These are phyloP conservation scores for Cyclophora albipunctata DNA, from an alignment of 2,888 invertebrate species.

Conservation along the genomic window DNA sequence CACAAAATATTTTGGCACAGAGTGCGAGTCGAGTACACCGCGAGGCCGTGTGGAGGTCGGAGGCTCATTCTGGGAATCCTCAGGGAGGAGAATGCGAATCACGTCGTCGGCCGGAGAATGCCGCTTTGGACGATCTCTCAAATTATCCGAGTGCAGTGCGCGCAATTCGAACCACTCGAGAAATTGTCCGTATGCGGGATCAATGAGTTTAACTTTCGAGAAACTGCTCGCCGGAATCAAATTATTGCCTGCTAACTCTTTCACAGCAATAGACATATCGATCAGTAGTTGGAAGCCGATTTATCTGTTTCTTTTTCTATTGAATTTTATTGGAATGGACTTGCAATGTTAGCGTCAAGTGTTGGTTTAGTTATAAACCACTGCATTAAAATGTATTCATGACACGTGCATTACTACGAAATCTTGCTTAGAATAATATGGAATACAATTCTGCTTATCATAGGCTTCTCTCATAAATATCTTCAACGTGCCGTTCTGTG, in stretches of 20 bases:
- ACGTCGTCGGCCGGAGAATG: slow-evolving; percentile 39
- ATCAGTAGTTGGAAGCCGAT: too few relatives aligned
- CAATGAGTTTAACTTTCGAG: slow-evolving; percentile 4
- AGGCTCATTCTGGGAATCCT: slow-evolving; percentile 29
- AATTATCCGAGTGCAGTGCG: slow-evolving; percentile 34
- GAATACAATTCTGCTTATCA: too few relatives aligned
- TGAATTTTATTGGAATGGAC: too few relatives aligned
- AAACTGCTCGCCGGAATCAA: neutral
- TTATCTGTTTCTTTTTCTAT: too few relatives aligned
- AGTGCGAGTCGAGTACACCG: slow-evolving; percentile 21
- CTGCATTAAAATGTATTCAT: too few relatives aligned
- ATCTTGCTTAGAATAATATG: too few relatives aligned
- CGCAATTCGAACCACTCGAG: slow-evolving; percentile 28
- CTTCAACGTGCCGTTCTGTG: too few relatives aligned
- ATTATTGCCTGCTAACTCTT: neutral
- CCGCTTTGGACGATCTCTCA: slow-evolving; percentile 35
- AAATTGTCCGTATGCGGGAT: slow-evolving; percentile 20
- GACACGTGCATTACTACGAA: too few relatives aligned
- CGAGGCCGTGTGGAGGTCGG: slow-evolving; percentile 24
- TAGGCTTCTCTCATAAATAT: too few relatives aligned
- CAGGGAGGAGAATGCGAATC: slow-evolving; percentile 42
- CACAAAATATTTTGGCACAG: slow-evolving; percentile 42
- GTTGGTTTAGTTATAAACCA: too few relatives aligned
- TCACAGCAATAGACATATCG: neutral
- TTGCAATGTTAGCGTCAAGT: too few relatives aligned